Evolutionary conservation across 2,888 invertebrate species (phyloP).

Genomic region (Latheticus oryzae): DNA sequence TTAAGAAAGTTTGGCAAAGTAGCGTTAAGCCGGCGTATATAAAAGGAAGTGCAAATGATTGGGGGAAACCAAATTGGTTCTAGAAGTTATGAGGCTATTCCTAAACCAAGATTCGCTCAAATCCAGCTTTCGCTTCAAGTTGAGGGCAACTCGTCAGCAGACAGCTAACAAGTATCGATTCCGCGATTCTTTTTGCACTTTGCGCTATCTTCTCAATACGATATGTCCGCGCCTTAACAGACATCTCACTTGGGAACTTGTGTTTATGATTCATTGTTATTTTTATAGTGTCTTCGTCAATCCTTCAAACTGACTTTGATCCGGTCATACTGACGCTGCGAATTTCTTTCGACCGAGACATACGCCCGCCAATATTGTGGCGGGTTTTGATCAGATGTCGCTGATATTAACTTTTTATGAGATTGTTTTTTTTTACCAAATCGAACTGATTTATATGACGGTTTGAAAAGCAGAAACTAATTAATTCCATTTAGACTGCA

Average conservation of each 20-base stretch:
- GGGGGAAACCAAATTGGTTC: slow-evolving; percentile 53
- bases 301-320: background rate
- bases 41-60: slow-evolving; percentile 57
- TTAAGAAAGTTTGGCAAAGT: slow-evolving; percentile 49
- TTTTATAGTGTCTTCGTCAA: slow-evolving; percentile 19
- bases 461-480: slow-evolving; percentile 36
- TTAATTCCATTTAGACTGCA: slow-evolving; percentile 22
- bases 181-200: slow-evolving; percentile 40
- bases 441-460: slow-evolving; percentile 36
- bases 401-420: slow-evolving; percentile 42
- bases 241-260: slow-evolving; percentile 38
- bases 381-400: slow-evolving; percentile 27
- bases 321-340: slow-evolving; percentile 40
- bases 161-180: slow-evolving; percentile 47
- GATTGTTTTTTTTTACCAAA: slow-evolving; percentile 34
- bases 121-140: slow-evolving; percentile 40
- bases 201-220: slow-evolving; percentile 24
- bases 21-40: slow-evolving; percentile 47
- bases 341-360: slow-evolving; percentile 27
- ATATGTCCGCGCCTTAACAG: slow-evolving; percentile 23
- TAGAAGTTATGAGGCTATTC: slow-evolving; percentile 52
- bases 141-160: slow-evolving; percentile 40
- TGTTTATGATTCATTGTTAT: slow-evolving; percentile 39
- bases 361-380: slow-evolving; percentile 21
- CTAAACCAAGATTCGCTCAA: slow-evolving; percentile 50